Base-by-base conservation (phyloP, 1,140 invertebrate species). In the Hypothenemus hampei region DNA sequence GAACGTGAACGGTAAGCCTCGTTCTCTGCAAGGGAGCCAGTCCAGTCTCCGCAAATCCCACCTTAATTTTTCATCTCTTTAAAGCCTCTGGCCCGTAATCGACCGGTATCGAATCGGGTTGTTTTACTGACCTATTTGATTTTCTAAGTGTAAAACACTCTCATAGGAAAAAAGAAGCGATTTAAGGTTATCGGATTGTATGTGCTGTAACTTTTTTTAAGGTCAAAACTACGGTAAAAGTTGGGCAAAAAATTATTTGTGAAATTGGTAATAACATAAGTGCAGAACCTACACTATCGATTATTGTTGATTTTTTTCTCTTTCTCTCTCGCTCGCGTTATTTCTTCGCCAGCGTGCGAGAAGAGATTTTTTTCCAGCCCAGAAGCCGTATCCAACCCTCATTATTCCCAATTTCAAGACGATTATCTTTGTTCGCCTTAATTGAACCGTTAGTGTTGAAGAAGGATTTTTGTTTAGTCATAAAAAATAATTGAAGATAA, bases 251-350 rank as follows among this genome's bases (percentile, higher is more conserved):
- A 50, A 24, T 50, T 36, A 50, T 50, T 50, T 50, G 47, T 50
- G 47, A 50, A 50, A 50, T 50, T 50, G 47, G 31, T 50, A 50
- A 50, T 50, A 50, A 50, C 40, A 40, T 35, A 50, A 36, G 35
- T 19, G 16, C 20, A 40, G 10, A 21, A 19, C 15, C n/a, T n/a
- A 7, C 6, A 29, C 26, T 29, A 29, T n/a, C 26, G 26, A 29
- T 29, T 29, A 29, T 29, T n/a, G n/a, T n/a, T n/a, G n/a, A n/a
- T n/a, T n/a, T n/a, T n/a, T n/a, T n/a, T n/a, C n/a, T n/a, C n/a
- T n/a, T n/a, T n/a, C n/a, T n/a, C n/a, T n/a, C n/a, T n/a, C n/a
- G n/a, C n/a, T n/a, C n/a, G n/a, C n/a, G n/a, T n/a, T n/a, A n/a
- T n/a, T n/a, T n/a, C n/a, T n/a, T n/a, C n/a, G n/a, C n/a, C n/a